phyloP scores from a whole-genome alignment of 2,797 vertebrate genomes.

The Decapterus maruadsi region DNA sequence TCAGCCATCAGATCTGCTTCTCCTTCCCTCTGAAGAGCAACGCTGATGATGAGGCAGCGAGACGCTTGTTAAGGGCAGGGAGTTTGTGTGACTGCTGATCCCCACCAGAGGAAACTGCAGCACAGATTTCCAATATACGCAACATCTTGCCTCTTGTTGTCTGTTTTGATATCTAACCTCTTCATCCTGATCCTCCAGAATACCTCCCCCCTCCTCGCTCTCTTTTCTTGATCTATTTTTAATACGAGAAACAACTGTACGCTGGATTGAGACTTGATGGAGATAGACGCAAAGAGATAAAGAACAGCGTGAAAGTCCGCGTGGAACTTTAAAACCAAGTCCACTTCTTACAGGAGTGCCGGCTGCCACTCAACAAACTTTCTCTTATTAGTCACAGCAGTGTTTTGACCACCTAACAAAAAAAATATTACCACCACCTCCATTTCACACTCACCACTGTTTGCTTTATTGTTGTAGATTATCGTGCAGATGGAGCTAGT shows the following conservation, averaged over 20 bases:
- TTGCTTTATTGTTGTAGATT: slow-evolving; percentile 1
- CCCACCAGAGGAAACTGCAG: slow-evolving; percentile 34
- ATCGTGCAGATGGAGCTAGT: background rate
- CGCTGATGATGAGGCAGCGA: slow-evolving; percentile 31
- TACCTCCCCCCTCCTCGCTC: background rate
- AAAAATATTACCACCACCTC: slow-evolving; percentile 30
- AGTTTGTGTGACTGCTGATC: slow-evolving; percentile 35
- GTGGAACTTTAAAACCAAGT: background rate
- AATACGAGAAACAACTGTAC: background rate
- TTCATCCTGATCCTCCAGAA: background rate
- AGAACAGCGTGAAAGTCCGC: background rate
- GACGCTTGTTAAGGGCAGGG: slow-evolving; percentile 33
- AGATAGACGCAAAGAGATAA: background rate
- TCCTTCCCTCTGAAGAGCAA: slow-evolving; percentile 41
- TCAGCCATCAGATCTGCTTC: slow-evolving; percentile 37
- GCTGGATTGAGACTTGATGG: background rate
- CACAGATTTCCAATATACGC: slow-evolving; percentile 2
- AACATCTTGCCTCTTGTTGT: slow-evolving; percentile 10
- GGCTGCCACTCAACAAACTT: slow-evolving; percentile 5
- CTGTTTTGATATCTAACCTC: slow-evolving; percentile 20
- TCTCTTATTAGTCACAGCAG: slow-evolving; percentile 30
- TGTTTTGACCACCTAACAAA: slow-evolving; percentile 20
- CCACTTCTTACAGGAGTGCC: background rate
- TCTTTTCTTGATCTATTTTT: background rate
- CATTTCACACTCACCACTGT: slow-evolving; percentile 37